Evolutionary conservation across 1,140 invertebrate species (phyloP).

Genomic region (Cotesia chilonis): DNA sequence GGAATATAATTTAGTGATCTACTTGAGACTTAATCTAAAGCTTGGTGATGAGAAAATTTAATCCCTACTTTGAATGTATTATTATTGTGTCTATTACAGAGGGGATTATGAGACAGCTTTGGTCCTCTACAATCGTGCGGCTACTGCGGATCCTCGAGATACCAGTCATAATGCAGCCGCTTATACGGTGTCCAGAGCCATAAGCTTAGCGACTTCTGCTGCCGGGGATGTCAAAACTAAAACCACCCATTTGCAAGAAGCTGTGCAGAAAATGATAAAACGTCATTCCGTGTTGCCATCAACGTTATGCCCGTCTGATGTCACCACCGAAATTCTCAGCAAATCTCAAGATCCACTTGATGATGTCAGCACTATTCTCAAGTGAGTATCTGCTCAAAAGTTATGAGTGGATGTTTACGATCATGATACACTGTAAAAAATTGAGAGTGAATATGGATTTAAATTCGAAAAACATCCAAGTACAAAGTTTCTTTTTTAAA

Average conservation of each 20-base stretch:
- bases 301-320: conserved; percentile 34
- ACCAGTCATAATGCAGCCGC: conserved; percentile 45
- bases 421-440: no score
- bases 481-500: no score
- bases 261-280: conserved; percentile 28
- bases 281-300: conserved; percentile 23
- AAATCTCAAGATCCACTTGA: conserved; percentile 34
- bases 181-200: conserved; percentile 43
- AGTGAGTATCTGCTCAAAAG: conserved; percentile 30
- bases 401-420: no score
- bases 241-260: not conserved
- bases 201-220: conserved; percentile 46
- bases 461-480: no score
- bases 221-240: not conserved
- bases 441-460: not conserved
- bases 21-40: no score
- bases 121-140: conserved; percentile 54
- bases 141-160: conserved; percentile 47
- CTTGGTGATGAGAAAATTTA: no score
- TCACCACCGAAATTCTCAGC: conserved; percentile 32
- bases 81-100: conserved; percentile 39
- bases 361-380: conserved; percentile 41
- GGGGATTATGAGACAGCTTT: conserved; percentile 58
- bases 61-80: not conserved
- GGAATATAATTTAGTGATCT: not conserved